These are phyloP conservation scores for Ophion slaviceki DNA, from an alignment of 2,888 invertebrate species.

Conservation along the genomic window DNA sequence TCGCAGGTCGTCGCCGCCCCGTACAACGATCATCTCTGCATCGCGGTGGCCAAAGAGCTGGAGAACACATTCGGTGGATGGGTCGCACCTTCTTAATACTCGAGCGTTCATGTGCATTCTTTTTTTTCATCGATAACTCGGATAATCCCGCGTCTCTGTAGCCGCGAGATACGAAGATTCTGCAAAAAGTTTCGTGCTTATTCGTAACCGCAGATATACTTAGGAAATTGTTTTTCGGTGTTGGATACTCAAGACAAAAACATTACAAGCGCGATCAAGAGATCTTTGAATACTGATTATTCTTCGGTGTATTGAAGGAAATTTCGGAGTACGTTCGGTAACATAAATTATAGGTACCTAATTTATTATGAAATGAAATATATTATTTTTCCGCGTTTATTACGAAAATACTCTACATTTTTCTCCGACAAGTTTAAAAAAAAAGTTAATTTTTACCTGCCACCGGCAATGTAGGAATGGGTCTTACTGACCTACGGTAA, in stretches of 20 bases:
- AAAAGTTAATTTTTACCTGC: not conserved
- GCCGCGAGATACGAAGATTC: not conserved
- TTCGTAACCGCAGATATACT: not conserved
- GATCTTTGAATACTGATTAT: constrained; percentile 18
- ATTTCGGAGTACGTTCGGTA: not conserved
- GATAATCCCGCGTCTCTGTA: constrained; percentile 4
- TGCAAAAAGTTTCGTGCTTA: not conserved
- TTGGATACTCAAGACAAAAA: constrained; percentile 35
- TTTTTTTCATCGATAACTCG: constrained; percentile 4
- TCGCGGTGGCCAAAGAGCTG: constrained; percentile 90
- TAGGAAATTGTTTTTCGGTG: constrained; percentile 38
- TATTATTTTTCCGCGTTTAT: not conserved
- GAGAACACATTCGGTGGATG: constrained; percentile 90
- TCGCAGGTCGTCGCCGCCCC: constrained; percentile 88
- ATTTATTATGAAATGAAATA: not conserved
- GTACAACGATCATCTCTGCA: constrained; percentile 88
- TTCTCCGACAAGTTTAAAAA: not conserved
- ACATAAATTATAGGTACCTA: not conserved
- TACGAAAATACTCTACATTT: not conserved
- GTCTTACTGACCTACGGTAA: not conserved
- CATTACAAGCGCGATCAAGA: constrained; percentile 1
- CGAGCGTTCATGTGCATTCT: not conserved
- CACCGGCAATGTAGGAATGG: not conserved
- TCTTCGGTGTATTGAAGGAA: not conserved
- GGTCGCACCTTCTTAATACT: constrained; percentile 85